Evolutionary conservation across 2,113 vertebrate genomes (phyloP).

Genomic region (Indicator indicator): DNA sequence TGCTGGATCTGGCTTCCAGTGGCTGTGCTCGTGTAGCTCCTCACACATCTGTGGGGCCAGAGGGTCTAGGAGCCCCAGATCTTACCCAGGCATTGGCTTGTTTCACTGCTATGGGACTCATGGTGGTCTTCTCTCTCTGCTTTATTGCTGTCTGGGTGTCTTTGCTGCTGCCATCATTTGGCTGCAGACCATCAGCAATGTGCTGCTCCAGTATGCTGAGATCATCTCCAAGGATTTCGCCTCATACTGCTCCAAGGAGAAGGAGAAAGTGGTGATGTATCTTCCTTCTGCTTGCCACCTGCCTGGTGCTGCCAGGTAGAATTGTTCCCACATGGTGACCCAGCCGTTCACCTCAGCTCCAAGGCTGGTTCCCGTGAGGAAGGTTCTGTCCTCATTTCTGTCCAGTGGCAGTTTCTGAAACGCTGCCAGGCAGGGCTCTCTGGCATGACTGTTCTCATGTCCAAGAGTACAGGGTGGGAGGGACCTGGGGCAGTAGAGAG

Average conservation of each 20-base stretch:
- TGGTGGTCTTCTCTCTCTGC: background rate
- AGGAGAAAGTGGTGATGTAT: conserved; percentile 88
- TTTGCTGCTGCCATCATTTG: background rate
- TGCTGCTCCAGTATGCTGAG: conserved; percentile 93
- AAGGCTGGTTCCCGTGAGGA: rapidly evolving
- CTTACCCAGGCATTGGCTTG: background rate
- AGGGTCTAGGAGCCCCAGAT: background rate
- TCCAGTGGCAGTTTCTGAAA: background rate
- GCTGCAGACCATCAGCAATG: conserved; percentile 95
- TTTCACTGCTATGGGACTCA: background rate
- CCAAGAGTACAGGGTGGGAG: background rate
- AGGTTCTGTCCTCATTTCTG: background rate
- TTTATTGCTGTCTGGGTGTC: background rate
- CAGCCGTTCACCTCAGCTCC: background rate
- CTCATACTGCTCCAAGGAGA: conserved; percentile 95
- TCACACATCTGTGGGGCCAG: background rate
- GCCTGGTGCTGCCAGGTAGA: background rate
- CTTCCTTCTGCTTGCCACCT: background rate
- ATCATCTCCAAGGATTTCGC: conserved; percentile 95
- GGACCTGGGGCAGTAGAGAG: background rate
- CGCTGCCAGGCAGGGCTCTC: rapidly evolving
- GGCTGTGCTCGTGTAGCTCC: background rate
- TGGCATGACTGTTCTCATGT: rapidly evolving
- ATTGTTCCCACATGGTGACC: background rate
- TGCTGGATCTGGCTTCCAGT: background rate